These are phyloP conservation scores for Syrmaticus mikado DNA, from an alignment of 2,113 vertebrate species.

Conservation along the genomic window DNA sequence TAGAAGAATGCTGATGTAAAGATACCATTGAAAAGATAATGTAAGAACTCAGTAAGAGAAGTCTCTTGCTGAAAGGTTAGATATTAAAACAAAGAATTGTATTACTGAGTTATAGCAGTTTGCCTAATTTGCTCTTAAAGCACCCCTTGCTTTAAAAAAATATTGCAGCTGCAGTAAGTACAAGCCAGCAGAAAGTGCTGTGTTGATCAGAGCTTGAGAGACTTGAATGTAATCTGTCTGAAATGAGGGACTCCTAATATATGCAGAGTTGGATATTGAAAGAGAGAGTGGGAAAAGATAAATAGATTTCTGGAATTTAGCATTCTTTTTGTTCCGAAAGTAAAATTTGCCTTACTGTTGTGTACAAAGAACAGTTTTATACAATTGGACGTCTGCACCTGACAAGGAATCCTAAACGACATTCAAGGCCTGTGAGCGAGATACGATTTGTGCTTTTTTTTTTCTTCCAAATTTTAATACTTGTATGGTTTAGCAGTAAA, in stretches of 20 bases:
- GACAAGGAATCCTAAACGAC: background rate
- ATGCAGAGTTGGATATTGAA: background rate
- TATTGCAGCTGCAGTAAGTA: background rate
- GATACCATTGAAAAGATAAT: background rate
- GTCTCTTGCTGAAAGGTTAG: background rate
- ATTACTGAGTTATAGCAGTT: background rate
- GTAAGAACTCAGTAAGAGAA: background rate
- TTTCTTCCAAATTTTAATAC: background rate
- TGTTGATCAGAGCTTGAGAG: background rate
- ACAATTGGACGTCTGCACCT: background rate
- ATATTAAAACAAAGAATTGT: background rate
- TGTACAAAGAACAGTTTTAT: background rate
- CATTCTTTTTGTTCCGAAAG: background rate
- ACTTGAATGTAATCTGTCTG: background rate
- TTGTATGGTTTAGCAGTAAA: background rate
- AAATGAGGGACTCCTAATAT: background rate
- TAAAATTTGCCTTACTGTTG: background rate
- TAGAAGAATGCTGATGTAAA: background rate
- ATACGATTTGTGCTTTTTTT: fast-evolving
- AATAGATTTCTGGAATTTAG: background rate
- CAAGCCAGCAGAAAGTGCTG: background rate
- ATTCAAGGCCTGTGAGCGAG: background rate
- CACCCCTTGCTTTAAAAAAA: background rate
- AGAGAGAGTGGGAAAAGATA: background rate
- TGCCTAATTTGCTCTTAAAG: background rate